These are phyloP conservation scores for Iselma pallidipennis DNA, from an alignment of 2,888 invertebrate species.

Conservation along the genomic window DNA sequence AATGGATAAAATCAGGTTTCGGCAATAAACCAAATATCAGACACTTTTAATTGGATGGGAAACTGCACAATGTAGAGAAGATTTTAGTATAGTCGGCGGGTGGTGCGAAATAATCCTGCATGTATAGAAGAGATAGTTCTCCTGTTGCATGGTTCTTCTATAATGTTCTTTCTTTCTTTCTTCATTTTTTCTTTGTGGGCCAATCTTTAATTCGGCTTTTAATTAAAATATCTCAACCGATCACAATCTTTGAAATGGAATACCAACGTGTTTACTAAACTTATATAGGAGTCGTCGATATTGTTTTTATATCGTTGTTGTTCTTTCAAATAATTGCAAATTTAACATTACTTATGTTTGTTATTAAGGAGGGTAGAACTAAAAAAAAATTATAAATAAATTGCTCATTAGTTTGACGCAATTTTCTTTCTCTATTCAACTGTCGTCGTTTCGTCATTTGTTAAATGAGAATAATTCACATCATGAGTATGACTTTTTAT, in stretches of 20 bases:
- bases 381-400: not conserved
- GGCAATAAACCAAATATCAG: constrained; percentile 54
- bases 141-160: constrained; percentile 14
- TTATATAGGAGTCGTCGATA: too few species aligned
- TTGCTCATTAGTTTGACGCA: not conserved
- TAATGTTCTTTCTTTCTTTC: constrained; percentile 26
- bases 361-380: too few species aligned
- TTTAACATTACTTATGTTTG: too few species aligned
- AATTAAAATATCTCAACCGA: constrained; percentile 55
- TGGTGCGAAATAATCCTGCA: constrained; percentile 51
- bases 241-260: constrained; percentile 42
- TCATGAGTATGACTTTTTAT: too few species aligned
- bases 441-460: too few species aligned
- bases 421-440: not conserved
- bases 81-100: constrained; percentile 48
- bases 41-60: constrained; percentile 55
- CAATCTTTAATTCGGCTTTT: constrained; percentile 36
- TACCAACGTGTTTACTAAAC: too few species aligned
- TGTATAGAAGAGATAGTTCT: constrained; percentile 11
- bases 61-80: constrained; percentile 41
- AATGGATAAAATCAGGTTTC: constrained; percentile 51
- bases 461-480: constrained; percentile 2
- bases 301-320: too few species aligned
- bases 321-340: too few species aligned
- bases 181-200: constrained; percentile 39